These are phyloP conservation scores for Pycnomerus fuliginosus DNA, from an alignment of 2,888 invertebrate genomes.

Conservation along the genomic window DNA sequence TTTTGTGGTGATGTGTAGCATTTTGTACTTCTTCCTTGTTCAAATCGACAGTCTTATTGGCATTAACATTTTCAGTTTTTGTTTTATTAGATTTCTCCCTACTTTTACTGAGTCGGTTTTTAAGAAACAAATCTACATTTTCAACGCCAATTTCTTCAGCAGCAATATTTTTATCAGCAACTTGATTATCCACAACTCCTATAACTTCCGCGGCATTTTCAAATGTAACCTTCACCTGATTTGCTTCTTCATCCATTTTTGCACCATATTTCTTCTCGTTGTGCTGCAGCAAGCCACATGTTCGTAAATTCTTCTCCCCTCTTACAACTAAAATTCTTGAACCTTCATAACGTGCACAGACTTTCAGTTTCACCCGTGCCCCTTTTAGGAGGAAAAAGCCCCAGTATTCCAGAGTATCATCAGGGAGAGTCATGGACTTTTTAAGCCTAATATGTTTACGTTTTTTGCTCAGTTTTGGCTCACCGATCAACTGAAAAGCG, in stretches of 20 bases:
- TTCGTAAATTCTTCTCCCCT: conserved; percentile 73
- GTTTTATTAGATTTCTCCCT: conserved; percentile 21
- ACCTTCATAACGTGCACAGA: conserved; percentile 78
- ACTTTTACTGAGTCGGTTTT: conserved; percentile 31
- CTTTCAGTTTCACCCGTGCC: conserved; percentile 73
- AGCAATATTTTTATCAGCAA: conserved; percentile 28
- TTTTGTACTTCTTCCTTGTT: neutral
- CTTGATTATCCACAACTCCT: conserved; percentile 37
- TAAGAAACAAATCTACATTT: conserved; percentile 28
- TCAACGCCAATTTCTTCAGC: conserved; percentile 36
- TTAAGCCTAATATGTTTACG: conserved; percentile 74
- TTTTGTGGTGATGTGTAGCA: conserved; percentile 22
- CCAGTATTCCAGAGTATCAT: conserved; percentile 87
- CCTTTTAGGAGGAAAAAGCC: conserved; percentile 81
- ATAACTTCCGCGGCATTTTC: conserved; percentile 59
- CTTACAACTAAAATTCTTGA: conserved; percentile 79
- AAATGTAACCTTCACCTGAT: conserved; percentile 57
- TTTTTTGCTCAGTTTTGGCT: conserved; percentile 66
- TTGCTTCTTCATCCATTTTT: conserved; percentile 60
- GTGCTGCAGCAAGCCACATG: conserved; percentile 75
- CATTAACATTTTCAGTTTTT: conserved; percentile 8
- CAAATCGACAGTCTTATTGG: conserved; percentile 10
- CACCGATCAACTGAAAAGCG: conserved; percentile 49
- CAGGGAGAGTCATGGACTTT: conserved; percentile 80
- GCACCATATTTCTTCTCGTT: conserved; percentile 64